Evolutionary conservation across 2,113 vertebrate species (phyloP).

Genomic region (Gallinago jamesoni): DNA sequence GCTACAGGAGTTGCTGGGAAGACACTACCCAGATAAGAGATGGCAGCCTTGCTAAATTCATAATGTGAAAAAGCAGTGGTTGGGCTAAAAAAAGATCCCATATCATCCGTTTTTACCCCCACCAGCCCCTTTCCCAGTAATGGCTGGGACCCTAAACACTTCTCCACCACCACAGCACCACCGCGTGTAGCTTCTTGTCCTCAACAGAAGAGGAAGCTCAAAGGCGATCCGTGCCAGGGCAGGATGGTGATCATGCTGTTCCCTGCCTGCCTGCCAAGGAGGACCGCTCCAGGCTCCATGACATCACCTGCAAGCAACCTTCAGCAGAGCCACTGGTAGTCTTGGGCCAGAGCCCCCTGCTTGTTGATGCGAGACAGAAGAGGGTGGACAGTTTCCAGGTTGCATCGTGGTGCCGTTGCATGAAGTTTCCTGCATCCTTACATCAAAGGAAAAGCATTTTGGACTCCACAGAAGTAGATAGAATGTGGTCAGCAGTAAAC

Average conservation of each 20-base stretch:
- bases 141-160: neutral
- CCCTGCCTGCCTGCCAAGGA: neutral
- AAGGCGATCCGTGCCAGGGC: neutral
- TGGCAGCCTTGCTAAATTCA: neutral
- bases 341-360: neutral
- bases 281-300: neutral
- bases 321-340: neutral
- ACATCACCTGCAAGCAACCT: neutral
- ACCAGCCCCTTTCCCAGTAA: neutral
- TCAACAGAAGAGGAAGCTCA: neutral
- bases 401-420: neutral
- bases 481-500: neutral
- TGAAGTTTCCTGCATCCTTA: neutral
- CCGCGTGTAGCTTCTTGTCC: neutral
- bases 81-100: neutral
- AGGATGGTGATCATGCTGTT: neutral
- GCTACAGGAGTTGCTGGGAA: neutral
- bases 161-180: neutral
- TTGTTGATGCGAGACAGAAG: neutral
- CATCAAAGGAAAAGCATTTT: constrained; percentile 1
- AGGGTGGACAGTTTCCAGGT: neutral
- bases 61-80: neutral
- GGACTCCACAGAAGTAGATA: neutral
- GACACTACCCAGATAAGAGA: neutral
- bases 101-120: neutral